Percentiles rank a stretch among this genome's conserved stretches.
Conservation (phyloP, 1,140 invertebrate species). For the Pectinophora gossypiella region DNA sequence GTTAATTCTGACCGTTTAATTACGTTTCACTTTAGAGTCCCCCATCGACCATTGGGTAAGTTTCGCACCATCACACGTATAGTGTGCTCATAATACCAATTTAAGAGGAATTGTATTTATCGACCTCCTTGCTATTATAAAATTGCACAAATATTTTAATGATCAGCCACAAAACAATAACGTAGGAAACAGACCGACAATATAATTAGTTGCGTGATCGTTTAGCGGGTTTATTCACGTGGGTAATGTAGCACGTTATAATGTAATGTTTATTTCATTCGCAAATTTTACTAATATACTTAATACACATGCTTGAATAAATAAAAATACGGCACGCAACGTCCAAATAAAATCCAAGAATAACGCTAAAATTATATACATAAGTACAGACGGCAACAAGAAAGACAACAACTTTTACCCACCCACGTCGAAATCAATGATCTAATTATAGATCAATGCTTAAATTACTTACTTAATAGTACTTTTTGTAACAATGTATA, state of each 20-base stretch:
- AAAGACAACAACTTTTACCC: too few relatives aligned
- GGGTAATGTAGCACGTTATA: slow-evolving; percentile 1
- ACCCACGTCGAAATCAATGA: too few relatives aligned
- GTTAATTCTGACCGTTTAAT: slow-evolving; percentile 7
- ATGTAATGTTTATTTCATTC: slow-evolving; percentile 5
- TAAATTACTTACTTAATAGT: too few relatives aligned
- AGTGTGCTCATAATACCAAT: too few relatives aligned
- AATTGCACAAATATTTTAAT: neutral
- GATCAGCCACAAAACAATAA: neutral
- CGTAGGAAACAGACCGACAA: slow-evolving; percentile 3
- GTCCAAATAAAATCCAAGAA: neutral
- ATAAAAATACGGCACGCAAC: neutral
- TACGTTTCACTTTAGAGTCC: neutral
- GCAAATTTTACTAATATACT: neutral
- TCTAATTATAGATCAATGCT: too few relatives aligned
- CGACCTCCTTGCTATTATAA: neutral
- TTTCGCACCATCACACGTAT: too few relatives aligned
- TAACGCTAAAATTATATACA: too few relatives aligned
- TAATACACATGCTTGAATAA: neutral
- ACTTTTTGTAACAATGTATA: too few relatives aligned
- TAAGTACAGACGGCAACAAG: too few relatives aligned
- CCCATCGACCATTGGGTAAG: neutral
- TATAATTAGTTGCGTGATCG: slow-evolving; percentile 4
- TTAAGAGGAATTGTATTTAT: neutral
- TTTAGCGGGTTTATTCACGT: slow-evolving; percentile 3